Evolutionary conservation across 2,797 vertebrate genomes (phyloP).

Genomic region (Rhinophrynus dorsalis): DNA sequence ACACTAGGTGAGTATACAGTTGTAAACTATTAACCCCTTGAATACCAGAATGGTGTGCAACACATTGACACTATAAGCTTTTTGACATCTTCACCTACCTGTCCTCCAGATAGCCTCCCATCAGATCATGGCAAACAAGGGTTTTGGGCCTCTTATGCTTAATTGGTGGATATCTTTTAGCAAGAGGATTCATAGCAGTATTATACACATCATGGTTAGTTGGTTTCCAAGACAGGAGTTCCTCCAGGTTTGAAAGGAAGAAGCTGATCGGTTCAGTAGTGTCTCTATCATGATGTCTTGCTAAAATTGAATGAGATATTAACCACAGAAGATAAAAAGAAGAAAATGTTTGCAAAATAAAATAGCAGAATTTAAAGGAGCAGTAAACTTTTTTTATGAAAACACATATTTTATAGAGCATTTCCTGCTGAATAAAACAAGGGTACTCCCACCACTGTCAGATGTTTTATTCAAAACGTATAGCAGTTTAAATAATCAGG

Average conservation of each 20-base stretch:
- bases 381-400: background rate
- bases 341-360: too few relatives aligned
- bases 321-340: too few relatives aligned
- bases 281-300: slow-evolving; percentile 75
- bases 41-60: too few relatives aligned
- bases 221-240: slow-evolving; percentile 81
- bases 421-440: background rate
- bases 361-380: too few relatives aligned
- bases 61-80: too few relatives aligned
- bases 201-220: slow-evolving; percentile 75
- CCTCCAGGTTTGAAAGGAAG: slow-evolving; percentile 77
- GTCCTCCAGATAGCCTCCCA: slow-evolving; percentile 91
- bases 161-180: slow-evolving; percentile 73
- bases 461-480: background rate
- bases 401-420: too few relatives aligned
- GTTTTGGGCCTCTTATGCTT: slow-evolving; percentile 68
- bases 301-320: slow-evolving; percentile 59
- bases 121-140: slow-evolving; percentile 92
- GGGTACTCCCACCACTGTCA: background rate
- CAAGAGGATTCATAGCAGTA: slow-evolving; percentile 67
- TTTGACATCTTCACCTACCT: too few relatives aligned
- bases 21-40: too few relatives aligned
- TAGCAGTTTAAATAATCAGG: background rate
- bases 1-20: too few relatives aligned
- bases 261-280: slow-evolving; percentile 85